A percentile compares a stretch with the other conserved stretches of the same genome.
Evolutionary conservation across 2,797 vertebrate genomes (phyloP).

Genomic region (Gymnoscopelus microlampas): DNA sequence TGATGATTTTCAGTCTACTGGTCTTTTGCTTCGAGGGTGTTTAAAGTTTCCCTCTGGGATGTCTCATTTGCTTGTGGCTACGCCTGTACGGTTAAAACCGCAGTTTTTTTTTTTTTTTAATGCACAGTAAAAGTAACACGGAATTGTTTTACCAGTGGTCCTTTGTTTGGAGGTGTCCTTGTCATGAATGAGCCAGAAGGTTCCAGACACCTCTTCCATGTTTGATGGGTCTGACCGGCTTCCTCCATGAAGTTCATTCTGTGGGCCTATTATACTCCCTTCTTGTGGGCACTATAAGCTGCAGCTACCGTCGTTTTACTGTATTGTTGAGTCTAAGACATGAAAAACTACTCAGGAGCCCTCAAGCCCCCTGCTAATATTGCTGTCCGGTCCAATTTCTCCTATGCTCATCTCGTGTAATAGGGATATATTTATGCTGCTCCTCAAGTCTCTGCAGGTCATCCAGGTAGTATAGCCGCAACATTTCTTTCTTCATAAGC

Average conservation of each 20-base stretch:
- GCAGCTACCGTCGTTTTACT: constrained; percentile 37
- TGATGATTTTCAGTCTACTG: constrained; percentile 57
- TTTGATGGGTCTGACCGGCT: constrained; percentile 44
- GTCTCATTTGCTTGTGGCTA: constrained; percentile 43
- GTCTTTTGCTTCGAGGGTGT: constrained; percentile 43
- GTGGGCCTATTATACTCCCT: constrained; percentile 52
- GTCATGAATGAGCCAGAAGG: constrained; percentile 32
- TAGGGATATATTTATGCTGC: background rate
- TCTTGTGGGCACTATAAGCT: constrained; percentile 37
- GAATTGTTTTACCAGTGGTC: constrained; percentile 41
- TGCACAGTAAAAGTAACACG: constrained; percentile 39
- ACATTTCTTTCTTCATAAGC: background rate
- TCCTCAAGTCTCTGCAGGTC: background rate
- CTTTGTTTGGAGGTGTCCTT: constrained; percentile 48
- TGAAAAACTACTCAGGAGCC: constrained; percentile 47
- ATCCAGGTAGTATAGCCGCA: background rate
- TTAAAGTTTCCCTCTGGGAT: constrained; percentile 49
- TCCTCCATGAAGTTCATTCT: constrained; percentile 49
- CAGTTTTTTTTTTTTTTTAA: constrained; percentile 1
- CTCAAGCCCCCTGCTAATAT: constrained; percentile 22
- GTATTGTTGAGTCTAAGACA: constrained; percentile 39
- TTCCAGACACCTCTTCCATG: constrained; percentile 8
- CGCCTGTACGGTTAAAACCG: constrained; percentile 18
- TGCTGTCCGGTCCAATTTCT: constrained; percentile 36
- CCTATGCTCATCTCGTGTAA: background rate